Evolutionary conservation across 1,140 invertebrate species (phyloP).

Genomic region (Papilio machaon): DNA sequence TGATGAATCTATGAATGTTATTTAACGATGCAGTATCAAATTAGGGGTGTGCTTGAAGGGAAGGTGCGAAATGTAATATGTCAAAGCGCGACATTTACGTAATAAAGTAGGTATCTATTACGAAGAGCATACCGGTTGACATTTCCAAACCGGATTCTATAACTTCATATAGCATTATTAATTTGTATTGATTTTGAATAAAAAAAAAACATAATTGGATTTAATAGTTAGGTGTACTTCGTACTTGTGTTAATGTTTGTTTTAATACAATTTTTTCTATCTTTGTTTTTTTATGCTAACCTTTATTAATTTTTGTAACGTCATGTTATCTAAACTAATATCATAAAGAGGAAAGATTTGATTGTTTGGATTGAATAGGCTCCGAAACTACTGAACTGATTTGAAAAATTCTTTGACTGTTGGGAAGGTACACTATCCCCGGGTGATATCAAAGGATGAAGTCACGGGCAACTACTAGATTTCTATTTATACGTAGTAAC

Average conservation of each 20-base stretch:
- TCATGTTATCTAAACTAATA: too few relatives aligned
- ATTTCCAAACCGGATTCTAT: constrained; percentile 69
- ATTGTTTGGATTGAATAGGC: too few relatives aligned
- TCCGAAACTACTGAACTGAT: too few relatives aligned
- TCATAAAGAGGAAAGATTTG: too few relatives aligned
- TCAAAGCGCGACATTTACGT: constrained; percentile 65
- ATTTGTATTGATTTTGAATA: constrained; percentile 46
- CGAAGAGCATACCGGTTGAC: constrained; percentile 68
- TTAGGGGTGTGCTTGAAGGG: constrained; percentile 59
- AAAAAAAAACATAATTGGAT: constrained; percentile 47
- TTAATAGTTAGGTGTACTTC: constrained; percentile 28
- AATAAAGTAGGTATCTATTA: constrained; percentile 55
- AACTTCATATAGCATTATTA: constrained; percentile 51
- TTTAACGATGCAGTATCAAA: constrained; percentile 49
- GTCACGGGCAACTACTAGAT: too few relatives aligned
- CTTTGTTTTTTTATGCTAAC: neutral
- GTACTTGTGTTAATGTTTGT: neutral
- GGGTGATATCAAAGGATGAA: too few relatives aligned
- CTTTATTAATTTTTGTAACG: too few relatives aligned
- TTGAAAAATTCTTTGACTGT: too few relatives aligned
- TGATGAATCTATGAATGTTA: constrained; percentile 53
- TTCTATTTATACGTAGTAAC: too few relatives aligned
- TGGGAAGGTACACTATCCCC: too few relatives aligned
- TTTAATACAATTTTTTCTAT: neutral
- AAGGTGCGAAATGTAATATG: constrained; percentile 70